Conservation (phyloP, 2,797 vertebrate species). For the Octomys mimax region DNA sequence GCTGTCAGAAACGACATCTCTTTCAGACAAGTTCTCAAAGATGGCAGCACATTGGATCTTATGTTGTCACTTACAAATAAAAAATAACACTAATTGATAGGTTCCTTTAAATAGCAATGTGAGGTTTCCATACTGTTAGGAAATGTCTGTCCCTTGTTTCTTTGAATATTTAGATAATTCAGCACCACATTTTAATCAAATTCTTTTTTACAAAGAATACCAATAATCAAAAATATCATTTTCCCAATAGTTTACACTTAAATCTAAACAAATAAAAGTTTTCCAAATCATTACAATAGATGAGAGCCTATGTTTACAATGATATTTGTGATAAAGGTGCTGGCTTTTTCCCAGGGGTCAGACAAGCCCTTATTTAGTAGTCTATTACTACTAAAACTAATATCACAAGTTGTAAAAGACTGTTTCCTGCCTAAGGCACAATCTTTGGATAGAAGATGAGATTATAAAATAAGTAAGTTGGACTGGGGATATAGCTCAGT, state of each 20-base stretch:
- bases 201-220: not conserved
- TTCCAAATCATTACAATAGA: not conserved
- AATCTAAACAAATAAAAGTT: slow-evolving; percentile 6
- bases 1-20: slow-evolving; percentile 92
- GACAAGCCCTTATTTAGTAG: not conserved
- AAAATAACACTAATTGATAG: slow-evolving; percentile 89
- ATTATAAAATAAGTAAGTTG: not conserved
- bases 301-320: not conserved
- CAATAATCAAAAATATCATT: slow-evolving; percentile 55
- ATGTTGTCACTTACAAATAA: slow-evolving; percentile 89
- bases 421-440: not conserved
- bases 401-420: not conserved
- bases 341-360: not conserved
- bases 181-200: slow-evolving; percentile 28
- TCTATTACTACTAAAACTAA: not conserved
- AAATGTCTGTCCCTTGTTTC: slow-evolving; percentile 65
- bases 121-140: slow-evolving; percentile 86
- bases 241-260: slow-evolving; percentile 49
- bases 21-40: slow-evolving; percentile 90
- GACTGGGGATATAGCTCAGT: too few relatives aligned
- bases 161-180: slow-evolving; percentile 47
- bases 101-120: slow-evolving; percentile 84
- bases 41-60: slow-evolving; percentile 90
- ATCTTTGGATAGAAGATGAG: slow-evolving; percentile 1
- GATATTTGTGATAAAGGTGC: not conserved